phyloP scores from a whole-genome alignment of 2,888 invertebrate genomes.

The Tenthredo notha region DNA sequence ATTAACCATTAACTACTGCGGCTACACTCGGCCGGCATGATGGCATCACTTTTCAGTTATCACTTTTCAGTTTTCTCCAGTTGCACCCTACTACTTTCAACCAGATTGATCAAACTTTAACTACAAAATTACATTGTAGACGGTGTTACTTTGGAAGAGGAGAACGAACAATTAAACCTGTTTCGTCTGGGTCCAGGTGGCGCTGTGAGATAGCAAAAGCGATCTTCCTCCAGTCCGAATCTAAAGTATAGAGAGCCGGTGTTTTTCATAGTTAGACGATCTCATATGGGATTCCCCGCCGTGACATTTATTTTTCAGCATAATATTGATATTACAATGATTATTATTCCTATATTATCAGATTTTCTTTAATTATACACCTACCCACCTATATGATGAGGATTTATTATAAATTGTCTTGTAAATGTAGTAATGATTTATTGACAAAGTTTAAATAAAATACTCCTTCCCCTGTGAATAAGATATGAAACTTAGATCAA shows the following conservation, averaged over 20 bases:
- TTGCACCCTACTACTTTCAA: neutral
- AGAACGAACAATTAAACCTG: too few relatives aligned
- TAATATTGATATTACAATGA: neutral
- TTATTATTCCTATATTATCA: too few relatives aligned
- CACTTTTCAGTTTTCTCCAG: conserved; percentile 4
- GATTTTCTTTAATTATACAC: too few relatives aligned
- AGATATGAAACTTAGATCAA: too few relatives aligned
- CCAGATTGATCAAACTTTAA: neutral
- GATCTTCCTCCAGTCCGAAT: too few relatives aligned
- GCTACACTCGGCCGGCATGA: conserved; percentile 5
- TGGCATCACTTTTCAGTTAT: conserved; percentile 34
- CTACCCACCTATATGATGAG: too few relatives aligned
- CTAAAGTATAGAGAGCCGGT: neutral
- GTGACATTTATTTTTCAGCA: neutral
- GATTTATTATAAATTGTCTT: too few relatives aligned
- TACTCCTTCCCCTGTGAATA: too few relatives aligned
- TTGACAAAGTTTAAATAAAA: too few relatives aligned
- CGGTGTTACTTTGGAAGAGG: neutral
- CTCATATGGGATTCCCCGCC: neutral
- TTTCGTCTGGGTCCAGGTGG: too few relatives aligned
- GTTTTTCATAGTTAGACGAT: neutral
- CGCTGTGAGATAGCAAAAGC: too few relatives aligned
- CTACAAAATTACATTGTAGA: neutral
- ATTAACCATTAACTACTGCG: neutral
- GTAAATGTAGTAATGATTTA: too few relatives aligned